Percentiles rank a stretch among this genome's conserved stretches.
These are phyloP conservation scores for Chloroceryle aenea DNA, from an alignment of 2,113 vertebrate genomes.

Conservation along the genomic window DNA sequence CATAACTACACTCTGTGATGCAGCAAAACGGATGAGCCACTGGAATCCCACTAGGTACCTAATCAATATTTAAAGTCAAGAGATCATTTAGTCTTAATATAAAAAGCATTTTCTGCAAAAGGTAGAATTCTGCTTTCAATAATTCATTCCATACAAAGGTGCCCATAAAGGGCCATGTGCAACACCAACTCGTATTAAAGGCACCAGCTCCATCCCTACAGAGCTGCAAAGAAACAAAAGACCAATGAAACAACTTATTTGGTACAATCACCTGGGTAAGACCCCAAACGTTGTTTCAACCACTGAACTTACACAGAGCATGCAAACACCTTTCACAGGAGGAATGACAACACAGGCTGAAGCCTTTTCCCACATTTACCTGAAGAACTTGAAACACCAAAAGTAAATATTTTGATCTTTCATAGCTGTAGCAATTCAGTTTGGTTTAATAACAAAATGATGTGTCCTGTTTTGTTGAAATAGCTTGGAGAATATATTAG, in stretches of 20 bases:
- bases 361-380: background rate
- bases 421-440: background rate
- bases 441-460: background rate
- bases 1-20: background rate
- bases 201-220: background rate
- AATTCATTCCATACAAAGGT: background rate
- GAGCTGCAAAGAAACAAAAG: background rate
- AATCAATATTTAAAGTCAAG: conserved; percentile 13
- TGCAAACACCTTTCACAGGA: background rate
- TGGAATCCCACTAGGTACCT: background rate
- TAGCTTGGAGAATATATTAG: background rate
- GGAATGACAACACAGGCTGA: background rate
- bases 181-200: background rate
- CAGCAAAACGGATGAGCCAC: background rate
- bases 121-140: background rate
- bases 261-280: background rate
- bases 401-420: background rate
- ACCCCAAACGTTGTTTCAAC: background rate
- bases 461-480: background rate
- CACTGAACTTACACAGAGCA: background rate
- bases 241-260: background rate
- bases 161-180: background rate
- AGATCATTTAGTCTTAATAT: background rate
- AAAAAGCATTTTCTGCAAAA: background rate
- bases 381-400: background rate